Conservation (phyloP, 2,888 invertebrate genomes). For the Osmoderma eremita region DNA sequence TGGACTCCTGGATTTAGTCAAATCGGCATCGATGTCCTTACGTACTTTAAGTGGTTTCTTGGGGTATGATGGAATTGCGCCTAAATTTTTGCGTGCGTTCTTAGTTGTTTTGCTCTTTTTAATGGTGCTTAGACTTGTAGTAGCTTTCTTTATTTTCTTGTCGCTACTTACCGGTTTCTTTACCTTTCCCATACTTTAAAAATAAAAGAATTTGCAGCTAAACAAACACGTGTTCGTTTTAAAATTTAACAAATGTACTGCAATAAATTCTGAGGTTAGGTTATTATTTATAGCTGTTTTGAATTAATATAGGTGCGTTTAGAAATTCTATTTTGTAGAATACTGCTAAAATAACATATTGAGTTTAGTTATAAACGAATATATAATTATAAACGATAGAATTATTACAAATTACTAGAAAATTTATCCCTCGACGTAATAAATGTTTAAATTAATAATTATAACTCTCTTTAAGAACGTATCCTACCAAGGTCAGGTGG, state of each 20-base stretch:
- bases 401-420: too few species aligned
- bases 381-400: too few species aligned
- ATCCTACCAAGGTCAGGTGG: too few species aligned
- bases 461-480: too few species aligned
- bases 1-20: not conserved
- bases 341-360: not conserved
- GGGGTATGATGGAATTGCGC: conserved; percentile 3
- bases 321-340: not conserved
- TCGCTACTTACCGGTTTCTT: conserved; percentile 27
- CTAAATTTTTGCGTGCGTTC: conserved; percentile 10
- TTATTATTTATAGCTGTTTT: not conserved
- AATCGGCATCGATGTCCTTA: conserved; percentile 9
- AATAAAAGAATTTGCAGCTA: not conserved
- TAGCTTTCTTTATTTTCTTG: conserved; percentile 16
- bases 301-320: not conserved
- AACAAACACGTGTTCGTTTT: conserved; percentile 3
- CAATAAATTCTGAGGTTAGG: conserved; percentile 19
- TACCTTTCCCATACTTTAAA: conserved; percentile 41
- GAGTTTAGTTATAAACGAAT: not conserved
- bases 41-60: conserved; percentile 35
- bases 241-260: not conserved
- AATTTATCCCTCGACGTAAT: too few species aligned
- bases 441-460: too few species aligned
- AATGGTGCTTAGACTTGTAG: conserved; percentile 2
- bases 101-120: conserved; percentile 17